Evolutionary conservation across 2,113 vertebrate genomes (phyloP), one percentile per base, ranked within the genome.

Genomic region (Alethe diademata): DNA sequence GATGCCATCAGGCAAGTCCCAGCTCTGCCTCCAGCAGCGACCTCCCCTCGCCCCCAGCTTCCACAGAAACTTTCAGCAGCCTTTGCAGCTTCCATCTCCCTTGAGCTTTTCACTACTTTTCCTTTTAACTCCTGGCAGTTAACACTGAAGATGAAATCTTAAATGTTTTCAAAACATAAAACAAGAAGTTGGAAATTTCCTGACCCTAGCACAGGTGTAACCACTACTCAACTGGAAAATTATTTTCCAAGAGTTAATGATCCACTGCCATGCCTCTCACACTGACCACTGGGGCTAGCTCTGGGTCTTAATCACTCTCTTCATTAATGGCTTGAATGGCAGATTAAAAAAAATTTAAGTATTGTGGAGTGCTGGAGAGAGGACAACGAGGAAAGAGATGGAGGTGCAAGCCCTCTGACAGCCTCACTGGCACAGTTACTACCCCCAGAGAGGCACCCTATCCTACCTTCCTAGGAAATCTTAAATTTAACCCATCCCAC

Each of bases 331-430:
- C 16, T 66, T 57, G 23, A 91, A n/a, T 4, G 8, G 17, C 20
- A 57, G 51, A 75, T 33, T 48, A 35, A 70, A 86, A 91, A 58
- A 19, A 64, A 66, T 50, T 47, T 35, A 25, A 57, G 10, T 36
- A 19, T 16, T 10, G 9, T 12, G 12, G 69, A 53, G 19, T 17
- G 29, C 18, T 43, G 50, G 50, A 66, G 65, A 45, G 17, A 40
- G 50, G 51, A 51, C 15, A 18, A 6, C 0, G 0, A 70, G 19
- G 29, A 47, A 78, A 31, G 14, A 87, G 38, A 24, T 1, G 2
- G 35, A 57, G 67, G n/a, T 19, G 16, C 28, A 26, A 87, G 14
- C 5, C 14, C 28, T 38, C 22, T 2, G 14, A 42, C 5, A 50
- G 40, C 25, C 50, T n/a, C 69, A 38, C n/a, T 0, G 0, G 47